Base-by-base conservation (phyloP, 2,113 vertebrate species). In the Lagopus muta region DNA sequence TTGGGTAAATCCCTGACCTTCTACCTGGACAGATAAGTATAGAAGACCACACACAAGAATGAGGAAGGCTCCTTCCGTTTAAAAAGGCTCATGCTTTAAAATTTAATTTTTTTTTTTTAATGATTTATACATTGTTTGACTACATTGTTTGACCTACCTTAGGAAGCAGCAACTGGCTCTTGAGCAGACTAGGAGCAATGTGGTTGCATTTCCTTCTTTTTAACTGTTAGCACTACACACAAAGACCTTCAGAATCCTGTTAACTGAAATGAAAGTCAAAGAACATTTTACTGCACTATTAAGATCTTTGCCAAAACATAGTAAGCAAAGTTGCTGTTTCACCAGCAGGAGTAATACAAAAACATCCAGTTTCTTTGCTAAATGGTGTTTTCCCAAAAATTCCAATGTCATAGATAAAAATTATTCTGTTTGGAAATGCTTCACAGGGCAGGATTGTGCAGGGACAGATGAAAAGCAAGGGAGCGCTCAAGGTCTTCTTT, bases 321-420 rank as follows among this genome's bases (percentile, higher is more conserved):
- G 17, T 7, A 42, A 42, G 48, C 58, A 82, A 36, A 88, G 28
- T 17, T 90, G 43, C 36, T 50, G 3, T 34, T 90, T 64, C 45
- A 58, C 30, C 57, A 43, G 18, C 21, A 83, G 32, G 48, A 77
- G 12, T 16, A 81, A 86, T 36, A 30, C 10, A 55, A 36, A 84
- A 94, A 72, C 77, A 62, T 32, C 4, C 16, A 58, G 11, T 77
- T 82, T 65, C n/a, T 74, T 80, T 74, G 50, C 64, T 86, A 92
- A 69, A 84, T 13, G 27, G 34, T 58, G n/a, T 3, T 38, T 89
- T 55, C 19, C 74, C 76, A 55, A 89, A 82, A 82, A 86, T 67
- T 42, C 20, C 11, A 22, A 9, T 25, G 20, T 27, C 11, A 36
- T 0, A 1, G 36, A 20, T 38, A 40, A 88, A 88, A 86, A 47